Conservation (phyloP, 2,888 invertebrate genomes). For the Scaptomyza caliginosa region DNA sequence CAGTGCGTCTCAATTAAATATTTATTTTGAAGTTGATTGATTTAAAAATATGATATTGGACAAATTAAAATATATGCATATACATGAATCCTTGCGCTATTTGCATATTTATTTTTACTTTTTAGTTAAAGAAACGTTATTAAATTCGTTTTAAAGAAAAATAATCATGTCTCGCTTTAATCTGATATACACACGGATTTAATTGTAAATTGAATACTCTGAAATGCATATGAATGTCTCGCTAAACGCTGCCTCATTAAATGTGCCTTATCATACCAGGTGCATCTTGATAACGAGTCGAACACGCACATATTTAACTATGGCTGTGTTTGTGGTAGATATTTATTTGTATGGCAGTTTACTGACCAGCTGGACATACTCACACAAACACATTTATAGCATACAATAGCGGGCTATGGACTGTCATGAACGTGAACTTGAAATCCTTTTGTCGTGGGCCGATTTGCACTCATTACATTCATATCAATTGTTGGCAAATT, state of each 20-base stretch:
- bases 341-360: not conserved
- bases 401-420: slow-evolving; percentile 62
- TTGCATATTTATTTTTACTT: not conserved
- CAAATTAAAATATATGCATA: too few relatives aligned
- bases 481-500: slow-evolving; percentile 63
- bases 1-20: not conserved
- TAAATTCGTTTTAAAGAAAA: not conserved
- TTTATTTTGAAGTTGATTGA: not conserved
- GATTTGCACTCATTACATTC: slow-evolving; percentile 61
- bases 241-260: slow-evolving; percentile 69
- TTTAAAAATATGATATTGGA: not conserved
- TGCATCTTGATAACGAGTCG: slow-evolving; percentile 70
- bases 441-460: slow-evolving; percentile 69
- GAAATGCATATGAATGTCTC: slow-evolving; percentile 41
- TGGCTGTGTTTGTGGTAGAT: not conserved
- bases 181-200: not conserved
- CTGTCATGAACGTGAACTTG: slow-evolving; percentile 60
- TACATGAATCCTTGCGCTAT: not conserved
- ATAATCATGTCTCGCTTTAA: not conserved
- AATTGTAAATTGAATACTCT: slow-evolving; percentile 18
- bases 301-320: slow-evolving; percentile 29
- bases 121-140: not conserved
- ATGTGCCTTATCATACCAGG: slow-evolving; percentile 57
- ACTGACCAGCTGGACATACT: slow-evolving; percentile 5
- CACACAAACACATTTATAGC: slow-evolving; percentile 44